These are phyloP conservation scores for human (Homo sapiens) DNA, from an alignment of 2,113 vertebrate species.

Conservation along the genomic window DNA sequence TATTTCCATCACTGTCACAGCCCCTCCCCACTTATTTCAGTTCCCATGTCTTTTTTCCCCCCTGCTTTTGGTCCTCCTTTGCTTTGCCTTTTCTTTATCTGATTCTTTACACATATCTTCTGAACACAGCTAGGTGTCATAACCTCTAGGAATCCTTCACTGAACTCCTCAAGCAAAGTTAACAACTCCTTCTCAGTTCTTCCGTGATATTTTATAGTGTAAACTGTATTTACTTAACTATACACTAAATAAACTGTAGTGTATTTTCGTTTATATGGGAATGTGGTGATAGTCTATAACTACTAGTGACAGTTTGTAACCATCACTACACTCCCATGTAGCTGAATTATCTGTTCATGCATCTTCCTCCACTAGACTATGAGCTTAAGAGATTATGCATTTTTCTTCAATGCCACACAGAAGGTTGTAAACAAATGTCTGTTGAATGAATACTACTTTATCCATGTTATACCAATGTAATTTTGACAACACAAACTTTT, in stretches of 20 bases:
- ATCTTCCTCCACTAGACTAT: neutral
- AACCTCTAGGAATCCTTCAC: neutral
- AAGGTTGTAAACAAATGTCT: neutral
- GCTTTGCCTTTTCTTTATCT: neutral
- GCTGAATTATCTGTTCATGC: neutral
- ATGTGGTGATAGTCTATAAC: no score
- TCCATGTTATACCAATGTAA: neutral
- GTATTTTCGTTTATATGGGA: no score
- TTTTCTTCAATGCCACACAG: slow-evolving; percentile 3
- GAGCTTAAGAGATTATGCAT: neutral
- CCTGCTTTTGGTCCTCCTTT: no score
- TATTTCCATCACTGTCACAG: neutral
- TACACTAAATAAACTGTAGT: no score
- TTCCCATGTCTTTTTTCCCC: neutral
- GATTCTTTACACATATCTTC: neutral
- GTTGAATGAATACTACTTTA: neutral
- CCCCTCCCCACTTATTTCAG: neutral
- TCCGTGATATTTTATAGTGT: neutral
- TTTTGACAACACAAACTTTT: slow-evolving; percentile 23
- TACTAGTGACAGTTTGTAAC: neutral
- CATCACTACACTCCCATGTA: neutral
- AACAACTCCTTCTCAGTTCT: neutral
- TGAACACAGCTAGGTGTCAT: neutral
- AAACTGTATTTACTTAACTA: no score
- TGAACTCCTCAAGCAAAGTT: neutral